Conservation (phyloP, 2,888 invertebrate genomes). For the Colletes collaris region DNA sequence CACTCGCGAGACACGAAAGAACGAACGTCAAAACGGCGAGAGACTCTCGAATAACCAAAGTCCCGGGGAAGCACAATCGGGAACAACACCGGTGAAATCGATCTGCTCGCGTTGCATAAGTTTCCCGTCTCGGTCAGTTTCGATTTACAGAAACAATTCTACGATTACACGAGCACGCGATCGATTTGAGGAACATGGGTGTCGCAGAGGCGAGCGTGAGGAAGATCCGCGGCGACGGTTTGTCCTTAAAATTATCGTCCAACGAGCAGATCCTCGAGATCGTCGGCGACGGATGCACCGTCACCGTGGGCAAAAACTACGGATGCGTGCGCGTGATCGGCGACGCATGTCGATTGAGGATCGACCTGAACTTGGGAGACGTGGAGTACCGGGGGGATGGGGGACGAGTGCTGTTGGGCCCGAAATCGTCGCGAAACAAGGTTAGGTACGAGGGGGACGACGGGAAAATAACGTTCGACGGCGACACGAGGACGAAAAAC, state of each 20-base stretch:
- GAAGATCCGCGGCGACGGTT: constrained; percentile 73
- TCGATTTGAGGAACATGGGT: constrained; percentile 1
- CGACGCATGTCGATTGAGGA: constrained; percentile 75
- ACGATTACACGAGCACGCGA: too few species aligned
- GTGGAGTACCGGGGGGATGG: constrained; percentile 78
- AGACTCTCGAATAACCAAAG: too few species aligned
- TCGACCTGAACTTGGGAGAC: constrained; percentile 72
- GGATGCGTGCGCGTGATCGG: constrained; percentile 75
- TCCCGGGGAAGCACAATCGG: too few species aligned
- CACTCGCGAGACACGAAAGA: too few species aligned
- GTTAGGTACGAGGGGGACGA: constrained; percentile 75
- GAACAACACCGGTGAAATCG: too few species aligned
- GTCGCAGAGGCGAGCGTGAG: constrained; percentile 16
- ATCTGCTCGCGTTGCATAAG: too few species aligned
- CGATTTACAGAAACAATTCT: too few species aligned
- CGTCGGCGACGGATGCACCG: constrained; percentile 75
- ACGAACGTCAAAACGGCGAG: too few species aligned
- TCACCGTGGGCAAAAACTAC: constrained; percentile 70
- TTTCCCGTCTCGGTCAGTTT: too few species aligned
- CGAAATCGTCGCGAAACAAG: constrained; percentile 64
- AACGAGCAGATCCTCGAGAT: constrained; percentile 73
- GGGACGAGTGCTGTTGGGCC: constrained; percentile 72
- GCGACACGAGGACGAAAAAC: neutral
- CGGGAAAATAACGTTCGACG: constrained; percentile 63
- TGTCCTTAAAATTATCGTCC: constrained; percentile 65